Percentiles rank a stretch among this genome's conserved stretches.
Conservation (phyloP, 2,113 vertebrate species). For the Naja naja region DNA sequence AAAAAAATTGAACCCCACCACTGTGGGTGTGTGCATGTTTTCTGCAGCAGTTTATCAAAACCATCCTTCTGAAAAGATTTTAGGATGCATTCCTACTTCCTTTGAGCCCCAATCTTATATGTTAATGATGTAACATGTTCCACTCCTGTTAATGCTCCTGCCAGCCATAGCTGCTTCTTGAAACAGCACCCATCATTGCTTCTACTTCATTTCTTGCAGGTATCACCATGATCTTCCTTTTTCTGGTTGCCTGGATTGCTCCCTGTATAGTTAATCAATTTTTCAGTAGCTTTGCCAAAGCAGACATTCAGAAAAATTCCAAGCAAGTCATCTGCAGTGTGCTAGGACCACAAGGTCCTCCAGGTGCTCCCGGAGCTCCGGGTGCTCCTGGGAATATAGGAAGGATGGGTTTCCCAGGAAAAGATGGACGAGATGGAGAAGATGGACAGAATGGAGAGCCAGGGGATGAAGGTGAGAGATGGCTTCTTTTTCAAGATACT, state of each 20-base stretch:
- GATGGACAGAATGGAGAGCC: constrained; percentile 83
- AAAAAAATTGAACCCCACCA: too few relatives aligned
- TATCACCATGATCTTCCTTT: constrained; percentile 75
- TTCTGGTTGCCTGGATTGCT: constrained; percentile 75
- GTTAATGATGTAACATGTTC: background rate
- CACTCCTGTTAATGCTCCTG: background rate
- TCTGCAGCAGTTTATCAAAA: background rate
- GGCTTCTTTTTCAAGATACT: background rate
- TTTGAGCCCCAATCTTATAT: background rate
- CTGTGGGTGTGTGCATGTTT: background rate
- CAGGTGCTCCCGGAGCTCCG: constrained; percentile 76
- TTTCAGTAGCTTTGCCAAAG: constrained; percentile 61
- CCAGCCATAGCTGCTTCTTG: fast-evolving
- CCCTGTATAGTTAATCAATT: constrained; percentile 76
- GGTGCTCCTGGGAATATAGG: constrained; percentile 81
- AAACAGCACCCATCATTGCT: fast-evolving
- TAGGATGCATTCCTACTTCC: background rate
- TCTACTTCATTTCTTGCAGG: constrained; percentile 57
- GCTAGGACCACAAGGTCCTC: constrained; percentile 83
- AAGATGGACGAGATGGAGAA: constrained; percentile 85
- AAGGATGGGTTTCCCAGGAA: constrained; percentile 86
- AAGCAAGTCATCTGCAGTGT: constrained; percentile 86
- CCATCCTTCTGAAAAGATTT: background rate
- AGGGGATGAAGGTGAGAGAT: constrained; percentile 79
- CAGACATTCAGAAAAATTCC: constrained; percentile 72